These are phyloP conservation scores for Procambarus virginalis DNA, from an alignment of 1,140 invertebrate genomes.

Conservation along the genomic window DNA sequence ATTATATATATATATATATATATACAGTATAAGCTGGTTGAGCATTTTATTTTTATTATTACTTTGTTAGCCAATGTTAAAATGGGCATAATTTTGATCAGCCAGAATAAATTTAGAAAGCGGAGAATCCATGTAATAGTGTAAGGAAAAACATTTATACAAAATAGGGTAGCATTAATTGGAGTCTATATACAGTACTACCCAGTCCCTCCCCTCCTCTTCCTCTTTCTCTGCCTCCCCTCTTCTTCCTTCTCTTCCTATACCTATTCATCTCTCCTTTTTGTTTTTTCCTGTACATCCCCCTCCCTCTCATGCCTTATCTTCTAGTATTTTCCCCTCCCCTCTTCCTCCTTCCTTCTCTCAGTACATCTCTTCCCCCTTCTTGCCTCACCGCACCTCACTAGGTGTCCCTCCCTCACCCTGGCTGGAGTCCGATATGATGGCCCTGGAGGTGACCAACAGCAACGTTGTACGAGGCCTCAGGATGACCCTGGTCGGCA, in stretches of 20 bases:
- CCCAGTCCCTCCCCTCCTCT: neutral
- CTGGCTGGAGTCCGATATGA: conserved; percentile 73
- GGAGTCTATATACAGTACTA: too few species aligned
- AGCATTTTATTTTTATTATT: too few species aligned
- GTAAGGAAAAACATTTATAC: too few species aligned
- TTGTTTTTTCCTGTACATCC: neutral
- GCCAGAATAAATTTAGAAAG: too few species aligned
- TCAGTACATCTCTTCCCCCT: neutral
- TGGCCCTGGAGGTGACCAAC: conserved; percentile 78
- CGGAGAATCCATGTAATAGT: too few species aligned
- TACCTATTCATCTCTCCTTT: too few species aligned
- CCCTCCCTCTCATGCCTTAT: neutral
- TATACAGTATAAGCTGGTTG: too few species aligned
- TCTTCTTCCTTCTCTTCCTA: neutral
- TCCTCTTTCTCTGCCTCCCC: neutral
- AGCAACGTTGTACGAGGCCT: conserved; percentile 78
- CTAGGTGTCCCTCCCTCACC: conserved; percentile 71
- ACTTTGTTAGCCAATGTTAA: too few species aligned
- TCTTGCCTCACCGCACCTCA: neutral
- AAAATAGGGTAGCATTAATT: too few species aligned
- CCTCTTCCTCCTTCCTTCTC: neutral
- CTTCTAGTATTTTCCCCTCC: too few species aligned
- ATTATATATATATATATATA: too few species aligned
- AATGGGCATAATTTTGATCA: too few species aligned
- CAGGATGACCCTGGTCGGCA: conserved; percentile 78